A percentile compares a stretch with the other conserved stretches of the same genome.
Evolutionary conservation across 37 sponge, comb jelly and placozoan species (phyloP).

Genomic region (Aplysina aerophoba): DNA sequence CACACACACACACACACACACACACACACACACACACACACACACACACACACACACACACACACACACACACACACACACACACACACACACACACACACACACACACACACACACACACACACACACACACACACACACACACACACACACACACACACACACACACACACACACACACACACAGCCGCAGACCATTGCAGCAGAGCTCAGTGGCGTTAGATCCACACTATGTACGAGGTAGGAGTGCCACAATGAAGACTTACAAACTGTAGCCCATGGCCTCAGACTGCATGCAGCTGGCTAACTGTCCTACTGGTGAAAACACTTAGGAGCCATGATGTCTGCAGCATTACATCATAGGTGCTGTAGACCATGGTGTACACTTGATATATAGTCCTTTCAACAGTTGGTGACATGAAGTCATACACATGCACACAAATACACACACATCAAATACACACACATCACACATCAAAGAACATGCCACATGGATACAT

Average conservation of each 20-base stretch:
- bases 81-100: slow-evolving; percentile 30
- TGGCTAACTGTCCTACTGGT: too few species aligned
- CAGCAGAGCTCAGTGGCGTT: too few species aligned
- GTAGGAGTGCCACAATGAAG: too few species aligned
- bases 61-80: slow-evolving; percentile 10
- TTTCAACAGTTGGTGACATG: neutral
- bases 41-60: neutral
- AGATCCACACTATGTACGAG: too few species aligned
- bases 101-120: slow-evolving; percentile 33
- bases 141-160: slow-evolving; percentile 19
- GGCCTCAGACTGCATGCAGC: too few species aligned
- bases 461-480: neutral
- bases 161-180: slow-evolving; percentile 29
- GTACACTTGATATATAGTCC: too few species aligned
- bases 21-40: slow-evolving; percentile 2
- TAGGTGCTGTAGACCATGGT: too few species aligned
- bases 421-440: neutral
- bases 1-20: slow-evolving; percentile 8
- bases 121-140: slow-evolving; percentile 7
- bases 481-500: neutral
- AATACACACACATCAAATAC: neutral
- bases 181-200: slow-evolving; percentile 1
- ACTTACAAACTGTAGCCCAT: too few species aligned
- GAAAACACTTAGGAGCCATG: too few species aligned
- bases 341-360: too few species aligned